Evolutionary conservation across 1,140 invertebrate species (phyloP).

Genomic region (Lerema accius): DNA sequence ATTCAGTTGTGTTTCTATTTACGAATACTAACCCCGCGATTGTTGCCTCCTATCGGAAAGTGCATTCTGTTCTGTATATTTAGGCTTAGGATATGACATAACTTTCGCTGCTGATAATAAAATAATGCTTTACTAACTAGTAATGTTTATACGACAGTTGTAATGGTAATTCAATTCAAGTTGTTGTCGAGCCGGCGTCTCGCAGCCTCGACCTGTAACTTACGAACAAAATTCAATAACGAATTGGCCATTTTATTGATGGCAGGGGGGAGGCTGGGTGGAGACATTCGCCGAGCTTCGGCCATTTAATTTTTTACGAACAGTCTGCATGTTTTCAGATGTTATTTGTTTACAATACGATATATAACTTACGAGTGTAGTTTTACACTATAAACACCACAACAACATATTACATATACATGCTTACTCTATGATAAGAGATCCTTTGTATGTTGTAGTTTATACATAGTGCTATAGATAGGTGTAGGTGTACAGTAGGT

Average conservation of each 20-base stretch:
- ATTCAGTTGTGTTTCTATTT: constrained; percentile 65
- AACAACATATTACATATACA: constrained; percentile 20
- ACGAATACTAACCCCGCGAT: constrained; percentile 53
- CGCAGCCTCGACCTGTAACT: constrained; percentile 71
- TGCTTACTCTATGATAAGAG: constrained; percentile 14
- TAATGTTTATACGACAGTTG: constrained; percentile 69
- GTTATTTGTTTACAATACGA: constrained; percentile 51
- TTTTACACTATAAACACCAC: constrained; percentile 26
- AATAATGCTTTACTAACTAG: constrained; percentile 56
- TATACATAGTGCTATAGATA: background rate
- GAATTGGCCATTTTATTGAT: constrained; percentile 84
- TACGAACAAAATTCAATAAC: constrained; percentile 81
- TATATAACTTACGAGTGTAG: constrained; percentile 24
- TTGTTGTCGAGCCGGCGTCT: constrained; percentile 70
- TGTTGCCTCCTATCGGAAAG: constrained; percentile 51
- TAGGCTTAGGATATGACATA: constrained; percentile 75
- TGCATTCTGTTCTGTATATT: constrained; percentile 59
- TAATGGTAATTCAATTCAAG: constrained; percentile 64
- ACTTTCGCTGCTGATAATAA: constrained; percentile 67
- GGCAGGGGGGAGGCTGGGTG: constrained; percentile 79
- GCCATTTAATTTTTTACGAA: constrained; percentile 63
- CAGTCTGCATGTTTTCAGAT: constrained; percentile 41
- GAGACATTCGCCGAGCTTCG: constrained; percentile 72
- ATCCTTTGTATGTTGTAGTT: constrained; percentile 18
- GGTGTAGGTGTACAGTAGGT: background rate